Evolutionary conservation across 2,113 vertebrate species (phyloP).

Genomic region (Macquaria australasica): DNA sequence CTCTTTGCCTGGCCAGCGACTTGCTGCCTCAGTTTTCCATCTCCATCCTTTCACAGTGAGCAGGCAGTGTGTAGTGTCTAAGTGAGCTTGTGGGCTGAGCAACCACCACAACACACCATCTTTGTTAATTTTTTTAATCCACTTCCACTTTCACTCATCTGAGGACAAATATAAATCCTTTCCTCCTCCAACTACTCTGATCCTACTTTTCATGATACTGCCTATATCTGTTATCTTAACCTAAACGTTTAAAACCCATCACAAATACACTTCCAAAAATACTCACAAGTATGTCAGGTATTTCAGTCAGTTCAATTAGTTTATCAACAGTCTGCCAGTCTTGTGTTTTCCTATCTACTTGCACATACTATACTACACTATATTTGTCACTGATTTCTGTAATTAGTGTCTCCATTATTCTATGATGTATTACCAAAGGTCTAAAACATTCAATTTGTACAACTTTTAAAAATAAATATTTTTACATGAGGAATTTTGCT

Average conservation of each 20-base stretch:
- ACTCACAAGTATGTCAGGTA: not conserved
- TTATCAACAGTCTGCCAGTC: too few relatives aligned
- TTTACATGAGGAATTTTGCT: not conserved
- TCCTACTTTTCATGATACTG: not conserved
- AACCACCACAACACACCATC: not conserved
- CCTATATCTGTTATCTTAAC: not conserved
- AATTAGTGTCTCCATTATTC: not conserved
- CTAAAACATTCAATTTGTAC: not conserved
- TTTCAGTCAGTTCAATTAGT: too few relatives aligned
- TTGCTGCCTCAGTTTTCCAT: not conserved
- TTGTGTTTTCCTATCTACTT: not conserved
- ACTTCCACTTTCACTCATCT: not conserved
- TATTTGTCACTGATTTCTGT: not conserved
- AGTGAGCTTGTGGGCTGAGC: not conserved
- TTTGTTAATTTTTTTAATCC: not conserved
- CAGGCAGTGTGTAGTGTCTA: not conserved
- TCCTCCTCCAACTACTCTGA: not conserved
- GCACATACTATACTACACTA: not conserved
- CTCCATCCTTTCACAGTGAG: not conserved
- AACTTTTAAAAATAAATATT: too few relatives aligned
- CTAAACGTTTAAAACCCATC: not conserved
- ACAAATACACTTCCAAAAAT: not conserved
- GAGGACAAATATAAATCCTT: not conserved
- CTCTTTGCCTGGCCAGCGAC: not conserved
- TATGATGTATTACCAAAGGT: not conserved